phyloP scores from a whole-genome alignment of 2,888 invertebrate genomes.

The Limnephilus rhombicus region DNA sequence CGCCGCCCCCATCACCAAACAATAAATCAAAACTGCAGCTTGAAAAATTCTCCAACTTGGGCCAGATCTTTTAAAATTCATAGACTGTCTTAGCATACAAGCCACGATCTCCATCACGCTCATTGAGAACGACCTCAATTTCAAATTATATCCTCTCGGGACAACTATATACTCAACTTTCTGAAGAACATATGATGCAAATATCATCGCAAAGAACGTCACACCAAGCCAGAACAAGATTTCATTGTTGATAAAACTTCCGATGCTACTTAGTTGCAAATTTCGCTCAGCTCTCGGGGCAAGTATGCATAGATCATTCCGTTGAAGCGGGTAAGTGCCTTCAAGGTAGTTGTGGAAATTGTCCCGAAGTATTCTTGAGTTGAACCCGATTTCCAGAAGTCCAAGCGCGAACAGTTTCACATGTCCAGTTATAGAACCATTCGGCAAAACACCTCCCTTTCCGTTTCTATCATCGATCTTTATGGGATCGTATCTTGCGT shows the following conservation, averaged over 20 bases:
- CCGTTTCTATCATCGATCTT: not conserved
- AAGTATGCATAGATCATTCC: slow-evolving; percentile 44
- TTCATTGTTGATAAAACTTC: not conserved
- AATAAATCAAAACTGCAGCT: slow-evolving; percentile 28
- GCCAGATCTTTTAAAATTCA: not conserved
- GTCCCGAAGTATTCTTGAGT: slow-evolving; percentile 24
- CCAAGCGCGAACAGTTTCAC: not conserved
- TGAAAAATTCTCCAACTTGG: slow-evolving; percentile 41
- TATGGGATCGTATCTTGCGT: not conserved
- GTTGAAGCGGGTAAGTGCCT: slow-evolving; percentile 3
- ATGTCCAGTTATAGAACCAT: slow-evolving; percentile 37
- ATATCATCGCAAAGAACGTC: not conserved
- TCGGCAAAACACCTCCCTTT: slow-evolving; percentile 9
- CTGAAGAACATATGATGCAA: slow-evolving; percentile 12
- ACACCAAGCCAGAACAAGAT: not conserved
- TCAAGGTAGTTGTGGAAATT: slow-evolving; percentile 30
- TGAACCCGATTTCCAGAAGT: slow-evolving; percentile 41
- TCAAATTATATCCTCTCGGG: not conserved
- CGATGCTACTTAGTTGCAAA: not conserved
- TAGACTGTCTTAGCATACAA: slow-evolving; percentile 15
- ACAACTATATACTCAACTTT: slow-evolving; percentile 27
- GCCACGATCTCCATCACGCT: slow-evolving; percentile 26
- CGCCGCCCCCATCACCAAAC: slow-evolving; percentile 16
- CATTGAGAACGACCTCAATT: not conserved
- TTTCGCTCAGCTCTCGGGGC: slow-evolving; percentile 6